Base-by-base conservation (phyloP, 2,888 invertebrate species). In the Campoplex capitator region DNA sequence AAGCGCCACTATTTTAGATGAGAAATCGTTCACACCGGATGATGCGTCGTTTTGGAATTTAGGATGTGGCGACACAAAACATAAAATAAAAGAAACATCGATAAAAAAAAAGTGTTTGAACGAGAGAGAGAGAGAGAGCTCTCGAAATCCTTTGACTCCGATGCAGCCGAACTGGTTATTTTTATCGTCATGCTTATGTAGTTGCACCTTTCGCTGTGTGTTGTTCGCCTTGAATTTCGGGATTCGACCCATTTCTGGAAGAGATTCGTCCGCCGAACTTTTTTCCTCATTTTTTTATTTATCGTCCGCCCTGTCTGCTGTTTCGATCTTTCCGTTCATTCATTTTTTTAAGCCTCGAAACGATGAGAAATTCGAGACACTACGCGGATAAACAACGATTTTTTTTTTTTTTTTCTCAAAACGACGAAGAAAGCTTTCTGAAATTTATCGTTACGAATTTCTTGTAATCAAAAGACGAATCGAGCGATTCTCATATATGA, bases 171-270 rank as follows among this genome's bases (percentile, higher is more conserved):
- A 28, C 82, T 68, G 82, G 85, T 85, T 85, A 45, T 75, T 83
- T 85, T 85, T 85, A 83, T 85, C 78, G 45, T 58, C 73, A 38
- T n/a, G 70, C 54, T 71, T 78, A 78, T 83, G 77, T 78, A 65
- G 75, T 58, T 77, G 81, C 75, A 75, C 82, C 82, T 82, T 85
- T 83, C 82, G 74, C 51, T 70, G 56, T 56, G 28, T 74, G 73
- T 35, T 18, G 85, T 85, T 85, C 51, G 85, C 85, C 85, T 85
- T 85, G 85, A 85, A 85, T 78, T 78, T 83, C 54, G 11, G 78
- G 78, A 82, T 82, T 83, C 82, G 85, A 85, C 85, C 82, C 85
- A 85, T 85, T 85, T 85, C 70, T 78, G 78, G 68, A 78, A 78
- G 77, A 73, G 67, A 85, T 78, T 81, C 82, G 77, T 74, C 58